These are phyloP conservation scores for Drosophila orena DNA, from an alignment of 1,140 invertebrate species.

Conservation along the genomic window DNA sequence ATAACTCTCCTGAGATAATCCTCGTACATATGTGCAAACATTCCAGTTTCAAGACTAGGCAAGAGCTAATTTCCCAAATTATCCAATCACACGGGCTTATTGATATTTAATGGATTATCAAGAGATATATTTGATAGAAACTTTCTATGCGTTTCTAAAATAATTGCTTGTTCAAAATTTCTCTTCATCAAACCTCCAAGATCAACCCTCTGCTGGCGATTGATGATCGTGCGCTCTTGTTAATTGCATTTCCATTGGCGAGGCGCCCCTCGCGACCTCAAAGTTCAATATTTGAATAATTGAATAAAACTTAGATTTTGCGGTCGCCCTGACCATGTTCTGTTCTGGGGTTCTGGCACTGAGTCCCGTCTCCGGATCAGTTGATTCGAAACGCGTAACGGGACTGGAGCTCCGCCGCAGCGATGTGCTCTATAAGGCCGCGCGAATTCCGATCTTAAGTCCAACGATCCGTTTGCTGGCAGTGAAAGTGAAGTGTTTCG, in stretches of 20 bases:
- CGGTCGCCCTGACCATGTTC: slow-evolving; percentile 25
- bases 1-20: no score
- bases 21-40: no score
- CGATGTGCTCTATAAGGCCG: slow-evolving; percentile 50
- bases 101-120: no score
- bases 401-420: slow-evolving; percentile 36
- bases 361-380: slow-evolving; percentile 36
- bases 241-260: slow-evolving; percentile 79
- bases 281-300: slow-evolving; percentile 80
- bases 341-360: slow-evolving; percentile 26
- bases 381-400: slow-evolving; percentile 59
- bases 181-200: background rate
- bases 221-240: slow-evolving; percentile 53
- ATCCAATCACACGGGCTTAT: no score
- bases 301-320: slow-evolving; percentile 78
- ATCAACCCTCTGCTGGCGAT: slow-evolving; percentile 11
- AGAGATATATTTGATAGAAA: no score
- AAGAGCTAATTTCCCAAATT: no score
- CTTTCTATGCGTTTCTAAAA: no score
- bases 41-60: no score
- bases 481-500: slow-evolving; percentile 68
- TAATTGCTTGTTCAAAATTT: background rate
- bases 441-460: slow-evolving; percentile 28
- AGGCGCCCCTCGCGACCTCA: slow-evolving; percentile 32
- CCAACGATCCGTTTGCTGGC: slow-evolving; percentile 8